Evolutionary conservation across 2,888 invertebrate genomes (phyloP), one percentile per base, ranked within the genome.

Genomic region (Drosophila dives): DNA sequence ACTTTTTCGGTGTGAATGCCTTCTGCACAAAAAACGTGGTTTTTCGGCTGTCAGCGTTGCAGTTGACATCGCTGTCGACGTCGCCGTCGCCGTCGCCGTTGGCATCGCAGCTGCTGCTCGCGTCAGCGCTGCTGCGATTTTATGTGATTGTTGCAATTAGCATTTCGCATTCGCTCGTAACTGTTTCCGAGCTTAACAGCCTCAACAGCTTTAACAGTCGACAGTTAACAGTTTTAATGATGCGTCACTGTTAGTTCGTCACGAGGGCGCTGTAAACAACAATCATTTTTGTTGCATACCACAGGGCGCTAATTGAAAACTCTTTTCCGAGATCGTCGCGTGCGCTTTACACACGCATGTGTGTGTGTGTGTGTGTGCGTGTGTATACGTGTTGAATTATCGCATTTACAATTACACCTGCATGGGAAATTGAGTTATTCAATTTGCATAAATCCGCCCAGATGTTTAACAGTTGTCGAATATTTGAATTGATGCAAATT

Each of bases 1-100:
- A 77, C 74, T 77, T 91, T 85, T 90, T 90, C 81, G 91, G 93
- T 92, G 93, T 92, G 92, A 92, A 92, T 92, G 93, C 91, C 92
- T 92, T 92, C 92, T 92, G 93, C 93, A 92, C 83, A 88, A 83
- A 83, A 83, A 82, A 82, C 80, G 83, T 88, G 90, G 87, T 89
- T 80, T 86, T 85, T 89, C 79, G 78, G 71, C 77, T 77, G 72
- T 72, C 72, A 74, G 58, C 73, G 67, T 58, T 74, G 89, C 75
- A 70, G 69, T 53, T 40, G 58, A 29, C 80, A 66, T 76, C 72
- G 71, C 69, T 60, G 77, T 45, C 54, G 50, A 56, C 42, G 77
- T 64, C 73, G 65, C 48, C 48, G 64, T 58, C 48, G 60, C 48
- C 15, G 73, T 64, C 42, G 5, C 29, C 75, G 64, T 53, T 59